Conservation (phyloP, 1,140 invertebrate genomes). For the Caenorhabditis brenneri region DNA sequence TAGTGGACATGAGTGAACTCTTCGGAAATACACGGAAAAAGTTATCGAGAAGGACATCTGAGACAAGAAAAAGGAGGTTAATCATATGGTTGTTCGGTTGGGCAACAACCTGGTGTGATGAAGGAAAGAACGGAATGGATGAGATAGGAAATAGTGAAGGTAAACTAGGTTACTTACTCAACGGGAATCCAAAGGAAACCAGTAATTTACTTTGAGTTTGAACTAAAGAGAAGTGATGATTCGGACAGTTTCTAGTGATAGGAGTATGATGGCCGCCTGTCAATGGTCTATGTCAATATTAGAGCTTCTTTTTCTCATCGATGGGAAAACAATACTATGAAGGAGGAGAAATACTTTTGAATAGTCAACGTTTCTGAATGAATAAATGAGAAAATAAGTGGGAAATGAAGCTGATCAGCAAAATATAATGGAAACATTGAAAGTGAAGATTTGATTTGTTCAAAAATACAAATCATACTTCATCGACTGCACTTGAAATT, state of each 20-base stretch:
- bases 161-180: not conserved
- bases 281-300: not conserved
- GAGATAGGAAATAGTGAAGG: not conserved
- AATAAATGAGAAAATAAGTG: no score
- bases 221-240: not conserved
- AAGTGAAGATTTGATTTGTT: no score
- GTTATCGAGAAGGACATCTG: slow-evolving; percentile 20
- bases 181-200: not conserved
- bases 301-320: not conserved
- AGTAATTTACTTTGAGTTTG: not conserved
- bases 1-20: slow-evolving; percentile 1
- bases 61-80: not conserved
- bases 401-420: no score
- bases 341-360: not conserved
- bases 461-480: no score
- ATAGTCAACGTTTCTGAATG: not conserved
- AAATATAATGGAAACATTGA: no score
- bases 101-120: slow-evolving; percentile 6
- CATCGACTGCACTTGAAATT: no score
- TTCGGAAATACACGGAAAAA: not conserved
- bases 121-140: not conserved
- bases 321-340: slow-evolving; percentile 23
- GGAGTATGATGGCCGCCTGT: not conserved
- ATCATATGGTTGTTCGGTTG: slow-evolving; percentile 38
- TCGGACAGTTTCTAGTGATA: not conserved